These are phyloP conservation scores for Polydrusus tereticollis DNA, from an alignment of 2,888 invertebrate genomes.

Conservation along the genomic window DNA sequence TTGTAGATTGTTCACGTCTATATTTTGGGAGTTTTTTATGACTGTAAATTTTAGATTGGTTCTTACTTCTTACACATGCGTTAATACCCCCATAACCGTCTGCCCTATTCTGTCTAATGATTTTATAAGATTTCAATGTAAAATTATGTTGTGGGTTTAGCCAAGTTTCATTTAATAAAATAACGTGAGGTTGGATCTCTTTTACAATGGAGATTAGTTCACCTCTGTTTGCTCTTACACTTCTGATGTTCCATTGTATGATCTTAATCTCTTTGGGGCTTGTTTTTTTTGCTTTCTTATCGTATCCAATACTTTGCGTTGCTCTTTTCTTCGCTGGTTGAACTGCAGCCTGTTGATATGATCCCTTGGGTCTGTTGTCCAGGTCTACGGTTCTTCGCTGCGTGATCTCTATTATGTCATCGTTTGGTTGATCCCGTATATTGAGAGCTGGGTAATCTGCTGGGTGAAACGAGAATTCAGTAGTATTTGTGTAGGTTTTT, in stretches of 20 bases:
- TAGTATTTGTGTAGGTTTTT: background rate
- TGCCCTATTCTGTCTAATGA: conserved; percentile 29
- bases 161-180: conserved; percentile 39
- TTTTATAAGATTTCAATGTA: conserved; percentile 19
- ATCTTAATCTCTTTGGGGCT: conserved; percentile 9
- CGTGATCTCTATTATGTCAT: background rate
- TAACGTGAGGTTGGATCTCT: conserved; percentile 1
- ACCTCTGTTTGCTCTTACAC: conserved; percentile 17
- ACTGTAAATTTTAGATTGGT: conserved; percentile 9
- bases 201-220: conserved; percentile 16
- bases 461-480: background rate
- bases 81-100: conserved; percentile 34
- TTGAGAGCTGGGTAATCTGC: background rate
- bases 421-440: background rate
- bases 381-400: background rate
- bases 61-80: conserved; percentile 23
- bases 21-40: background rate
- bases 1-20: background rate
- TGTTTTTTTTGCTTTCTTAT: background rate
- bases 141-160: conserved; percentile 17
- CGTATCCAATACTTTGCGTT: background rate
- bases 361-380: background rate
- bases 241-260: conserved; percentile 40
- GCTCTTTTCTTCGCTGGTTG: background rate
- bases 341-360: background rate